Percentiles rank a stretch among this genome's conserved stretches.
Conservation (phyloP, 2,888 invertebrate genomes). For the Thysanoteuthis rhombus region DNA sequence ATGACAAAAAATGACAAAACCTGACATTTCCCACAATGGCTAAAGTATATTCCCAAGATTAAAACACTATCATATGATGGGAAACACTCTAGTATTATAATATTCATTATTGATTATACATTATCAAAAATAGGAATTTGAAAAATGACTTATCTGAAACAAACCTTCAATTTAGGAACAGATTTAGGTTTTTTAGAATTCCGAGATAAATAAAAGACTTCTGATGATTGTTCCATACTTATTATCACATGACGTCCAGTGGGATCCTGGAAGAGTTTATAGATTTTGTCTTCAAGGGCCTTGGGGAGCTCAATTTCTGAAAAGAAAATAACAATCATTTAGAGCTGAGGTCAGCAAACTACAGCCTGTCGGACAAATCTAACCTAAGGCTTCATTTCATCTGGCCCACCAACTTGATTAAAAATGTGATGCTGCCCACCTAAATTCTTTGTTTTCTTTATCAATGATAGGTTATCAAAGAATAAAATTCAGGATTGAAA, state of each 20-base stretch:
- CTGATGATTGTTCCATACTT: slow-evolving; percentile 75
- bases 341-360: neutral
- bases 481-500: too few relatives aligned
- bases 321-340: slow-evolving; percentile 48
- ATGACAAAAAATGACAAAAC: too few relatives aligned
- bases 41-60: too few relatives aligned
- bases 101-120: neutral
- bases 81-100: neutral
- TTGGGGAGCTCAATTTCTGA: slow-evolving; percentile 80
- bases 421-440: too few relatives aligned
- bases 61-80: too few relatives aligned
- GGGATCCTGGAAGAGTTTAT: slow-evolving; percentile 81
- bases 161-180: slow-evolving; percentile 68
- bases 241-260: slow-evolving; percentile 86
- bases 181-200: slow-evolving; percentile 80
- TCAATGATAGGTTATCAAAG: too few relatives aligned
- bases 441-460: too few relatives aligned
- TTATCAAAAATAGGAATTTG: neutral
- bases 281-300: slow-evolving; percentile 61
- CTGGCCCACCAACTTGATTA: too few relatives aligned
- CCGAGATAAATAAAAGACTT: slow-evolving; percentile 83
- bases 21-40: too few relatives aligned
- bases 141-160: neutral
- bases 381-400: too few relatives aligned
- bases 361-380: too few relatives aligned